Evolutionary conservation across 1,140 invertebrate species (phyloP).

Genomic region (Bombus waltoni): DNA sequence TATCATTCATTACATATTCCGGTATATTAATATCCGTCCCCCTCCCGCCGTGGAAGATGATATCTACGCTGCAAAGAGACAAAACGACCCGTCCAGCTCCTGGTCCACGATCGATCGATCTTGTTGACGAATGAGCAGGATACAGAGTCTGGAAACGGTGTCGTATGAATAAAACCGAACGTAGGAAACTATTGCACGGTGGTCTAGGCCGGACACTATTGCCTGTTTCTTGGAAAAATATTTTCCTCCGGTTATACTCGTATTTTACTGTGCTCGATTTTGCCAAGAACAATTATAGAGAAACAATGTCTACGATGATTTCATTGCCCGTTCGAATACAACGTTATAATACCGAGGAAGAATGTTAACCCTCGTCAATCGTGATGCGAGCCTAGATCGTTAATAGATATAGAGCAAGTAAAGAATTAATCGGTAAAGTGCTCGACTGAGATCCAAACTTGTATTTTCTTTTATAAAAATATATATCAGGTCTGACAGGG

Average conservation of each 20-base stretch:
- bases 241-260: not conserved
- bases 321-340: not conserved
- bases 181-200: not conserved
- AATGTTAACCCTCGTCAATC: too few species aligned
- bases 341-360: too few species aligned
- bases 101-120: conserved; percentile 57
- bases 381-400: too few species aligned
- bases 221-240: conserved; percentile 14
- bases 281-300: not conserved
- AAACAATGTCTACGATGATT: not conserved
- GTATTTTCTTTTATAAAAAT: not conserved
- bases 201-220: not conserved
- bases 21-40: conserved; percentile 58
- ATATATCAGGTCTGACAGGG: too few species aligned
- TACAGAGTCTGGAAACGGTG: conserved; percentile 25
- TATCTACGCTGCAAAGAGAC: conserved; percentile 56
- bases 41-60: conserved; percentile 40
- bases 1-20: conserved; percentile 58
- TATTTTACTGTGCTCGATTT: too few species aligned
- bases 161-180: conserved; percentile 37
- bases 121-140: conserved; percentile 54
- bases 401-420: too few species aligned
- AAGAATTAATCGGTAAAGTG: not conserved
- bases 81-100: conserved; percentile 58
- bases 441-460: not conserved